Evolutionary conservation across 2,113 vertebrate genomes (phyloP).

Genomic region (Lampris megalopsis): DNA sequence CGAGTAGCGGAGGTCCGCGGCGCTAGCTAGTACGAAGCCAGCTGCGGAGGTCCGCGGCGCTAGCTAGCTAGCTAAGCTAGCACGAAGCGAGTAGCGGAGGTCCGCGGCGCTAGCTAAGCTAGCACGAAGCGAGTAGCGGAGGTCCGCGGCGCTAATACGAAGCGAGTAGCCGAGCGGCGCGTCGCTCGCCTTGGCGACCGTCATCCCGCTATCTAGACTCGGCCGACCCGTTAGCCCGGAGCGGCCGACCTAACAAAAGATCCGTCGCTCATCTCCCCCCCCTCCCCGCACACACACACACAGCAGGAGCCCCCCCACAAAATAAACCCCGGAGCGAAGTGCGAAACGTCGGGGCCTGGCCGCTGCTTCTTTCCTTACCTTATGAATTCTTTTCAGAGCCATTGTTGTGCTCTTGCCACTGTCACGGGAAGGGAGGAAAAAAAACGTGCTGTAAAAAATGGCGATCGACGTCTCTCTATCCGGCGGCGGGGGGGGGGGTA

Average conservation of each 20-base stretch:
- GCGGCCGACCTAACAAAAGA: neutral
- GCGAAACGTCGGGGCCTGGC: conserved; percentile 73
- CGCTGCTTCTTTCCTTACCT: conserved; percentile 89
- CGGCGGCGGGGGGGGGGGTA: conserved; percentile 27
- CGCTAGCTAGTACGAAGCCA: no score
- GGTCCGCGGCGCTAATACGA: neutral
- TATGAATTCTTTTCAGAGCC: conserved; percentile 96
- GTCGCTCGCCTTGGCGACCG: conserved; percentile 57
- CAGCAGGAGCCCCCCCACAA: neutral
- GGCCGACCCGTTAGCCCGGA: conserved; percentile 42
- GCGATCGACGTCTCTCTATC: conserved; percentile 74
- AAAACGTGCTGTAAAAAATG: conserved; percentile 85
- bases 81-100: neutral
- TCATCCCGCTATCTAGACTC: conserved; percentile 47
- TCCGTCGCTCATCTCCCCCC: neutral
- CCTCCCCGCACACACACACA: neutral
- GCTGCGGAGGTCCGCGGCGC: no score
- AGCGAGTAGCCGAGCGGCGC: conserved; percentile 52
- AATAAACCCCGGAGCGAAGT: conserved; percentile 35
- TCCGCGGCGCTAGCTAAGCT: neutral
- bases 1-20: no score
- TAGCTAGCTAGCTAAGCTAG: no score
- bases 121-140: neutral
- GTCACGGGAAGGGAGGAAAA: conserved; percentile 66
- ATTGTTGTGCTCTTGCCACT: conserved; percentile 89